A percentile compares a stretch with the other conserved stretches of the same genome.
Evolutionary conservation across 2,888 invertebrate genomes (phyloP).

Genomic region (Agrochola lota): DNA sequence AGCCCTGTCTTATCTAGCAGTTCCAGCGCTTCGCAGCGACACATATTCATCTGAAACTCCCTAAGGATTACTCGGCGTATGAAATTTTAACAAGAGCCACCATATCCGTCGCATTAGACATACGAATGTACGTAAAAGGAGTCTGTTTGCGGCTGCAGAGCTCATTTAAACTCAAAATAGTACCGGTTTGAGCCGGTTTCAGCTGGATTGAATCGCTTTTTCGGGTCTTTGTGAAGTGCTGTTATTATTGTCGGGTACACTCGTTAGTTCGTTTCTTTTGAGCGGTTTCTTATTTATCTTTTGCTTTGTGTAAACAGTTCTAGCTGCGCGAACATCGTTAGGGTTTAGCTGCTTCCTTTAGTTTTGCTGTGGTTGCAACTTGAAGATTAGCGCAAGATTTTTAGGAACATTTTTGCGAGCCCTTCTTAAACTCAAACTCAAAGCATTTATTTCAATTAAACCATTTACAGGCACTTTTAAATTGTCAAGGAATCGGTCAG

Average conservation of each 20-base stretch:
- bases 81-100: conserved; percentile 58
- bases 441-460: no score
- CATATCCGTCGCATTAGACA: conserved; percentile 50
- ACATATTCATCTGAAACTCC: conserved; percentile 40
- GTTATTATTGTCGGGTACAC: conserved; percentile 38
- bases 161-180: conserved; percentile 51
- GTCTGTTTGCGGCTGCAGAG: conserved; percentile 29
- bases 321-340: conserved; percentile 6
- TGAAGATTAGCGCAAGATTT: no score
- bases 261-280: conserved; percentile 48
- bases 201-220: conserved; percentile 42
- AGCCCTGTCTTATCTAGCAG: conserved; percentile 33
- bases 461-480: no score
- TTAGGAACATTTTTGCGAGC: no score
- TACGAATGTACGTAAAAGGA: conserved; percentile 46
- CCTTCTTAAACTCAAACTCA: no score
- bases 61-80: conserved; percentile 48
- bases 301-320: conserved; percentile 28
- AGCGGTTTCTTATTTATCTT: conserved; percentile 24
- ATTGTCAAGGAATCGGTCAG: no score
- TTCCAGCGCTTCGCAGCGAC: conserved; percentile 45
- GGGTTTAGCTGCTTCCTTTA: not conserved
- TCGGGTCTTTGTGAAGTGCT: conserved; percentile 28
- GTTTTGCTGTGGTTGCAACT: not conserved
- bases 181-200: conserved; percentile 46